Evolutionary conservation across 35 echinoderm and acorn worm species (phyloP).

Genomic region (Apostichopus parvimensis): DNA sequence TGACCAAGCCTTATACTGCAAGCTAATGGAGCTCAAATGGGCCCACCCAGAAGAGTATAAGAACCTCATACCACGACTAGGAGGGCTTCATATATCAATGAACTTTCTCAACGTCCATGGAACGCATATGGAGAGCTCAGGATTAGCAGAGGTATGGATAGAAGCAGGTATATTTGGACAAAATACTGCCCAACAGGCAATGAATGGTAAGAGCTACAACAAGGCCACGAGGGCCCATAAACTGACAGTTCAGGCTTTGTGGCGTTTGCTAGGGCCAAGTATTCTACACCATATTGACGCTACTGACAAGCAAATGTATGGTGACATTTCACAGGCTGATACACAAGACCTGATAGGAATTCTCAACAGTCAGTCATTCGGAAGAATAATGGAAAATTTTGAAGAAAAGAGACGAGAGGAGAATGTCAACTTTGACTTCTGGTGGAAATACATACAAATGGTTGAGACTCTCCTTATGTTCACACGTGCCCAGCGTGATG

Average conservation of each 20-base stretch:
- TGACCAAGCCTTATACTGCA: conserved; percentile 57
- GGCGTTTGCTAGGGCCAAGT: conserved; percentile 55
- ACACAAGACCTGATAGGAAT: too few relatives aligned
- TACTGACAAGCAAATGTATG: too few relatives aligned
- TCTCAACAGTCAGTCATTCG: too few relatives aligned
- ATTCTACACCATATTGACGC: too few relatives aligned
- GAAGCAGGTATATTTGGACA: conserved; percentile 39
- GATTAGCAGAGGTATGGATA: conserved; percentile 54
- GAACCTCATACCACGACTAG: conserved; percentile 52
- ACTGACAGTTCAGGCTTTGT: conserved; percentile 64
- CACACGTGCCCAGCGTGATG: conserved; percentile 50
- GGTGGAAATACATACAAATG: conserved; percentile 35
- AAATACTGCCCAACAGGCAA: conserved; percentile 24
- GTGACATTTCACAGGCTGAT: too few relatives aligned
- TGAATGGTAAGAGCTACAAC: conserved; percentile 54
- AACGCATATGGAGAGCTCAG: conserved; percentile 54
- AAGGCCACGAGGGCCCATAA: conserved; percentile 62
- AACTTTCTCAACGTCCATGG: conserved; percentile 64
- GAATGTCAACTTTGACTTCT: conserved; percentile 17
- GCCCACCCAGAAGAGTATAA: conserved; percentile 30
- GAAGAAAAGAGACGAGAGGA: not conserved
- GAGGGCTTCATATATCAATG: conserved; percentile 69
- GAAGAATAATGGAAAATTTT: not conserved
- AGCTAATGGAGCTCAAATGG: conserved; percentile 75
- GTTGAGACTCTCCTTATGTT: not conserved